Evolutionary conservation across 2,797 vertebrate genomes (phyloP).

Genomic region (Oreonectes daqikongensis): DNA sequence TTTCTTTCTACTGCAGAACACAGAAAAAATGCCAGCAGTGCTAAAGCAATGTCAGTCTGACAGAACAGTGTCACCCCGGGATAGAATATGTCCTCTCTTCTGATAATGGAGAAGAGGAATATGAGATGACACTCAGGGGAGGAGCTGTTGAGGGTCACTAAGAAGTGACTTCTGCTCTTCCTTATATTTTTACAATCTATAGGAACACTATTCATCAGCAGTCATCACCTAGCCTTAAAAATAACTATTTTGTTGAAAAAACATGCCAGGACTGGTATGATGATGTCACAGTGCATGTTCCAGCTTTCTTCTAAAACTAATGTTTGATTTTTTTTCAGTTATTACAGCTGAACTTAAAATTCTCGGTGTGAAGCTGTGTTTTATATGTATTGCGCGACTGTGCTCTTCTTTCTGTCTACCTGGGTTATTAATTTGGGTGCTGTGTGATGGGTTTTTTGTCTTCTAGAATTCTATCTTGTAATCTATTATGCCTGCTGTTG

Average conservation of each 20-base stretch:
- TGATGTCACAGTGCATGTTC: conserved; percentile 5
- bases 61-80: conserved; percentile 54
- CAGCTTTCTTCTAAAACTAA: not conserved
- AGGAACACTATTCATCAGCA: conserved; percentile 23
- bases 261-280: conserved; percentile 4
- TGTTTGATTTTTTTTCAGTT: conserved; percentile 2
- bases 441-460: not conserved
- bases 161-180: conserved; percentile 46
- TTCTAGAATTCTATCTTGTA: too few species aligned
- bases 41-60: conserved; percentile 60
- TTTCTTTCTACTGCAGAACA: too few species aligned
- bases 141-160: conserved; percentile 57
- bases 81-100: conserved; percentile 58
- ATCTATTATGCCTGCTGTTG: not conserved
- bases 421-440: conserved; percentile 1
- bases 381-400: not conserved
- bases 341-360: conserved; percentile 1
- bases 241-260: conserved; percentile 23
- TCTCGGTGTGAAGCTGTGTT: not conserved
- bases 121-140: conserved; percentile 57
- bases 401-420: not conserved
- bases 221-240: conserved; percentile 7
- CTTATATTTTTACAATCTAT: not conserved
- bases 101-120: conserved; percentile 59
- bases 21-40: conserved; percentile 47